Base-by-base conservation (phyloP, 1,140 invertebrate species). In the Riptortus pedestris region DNA sequence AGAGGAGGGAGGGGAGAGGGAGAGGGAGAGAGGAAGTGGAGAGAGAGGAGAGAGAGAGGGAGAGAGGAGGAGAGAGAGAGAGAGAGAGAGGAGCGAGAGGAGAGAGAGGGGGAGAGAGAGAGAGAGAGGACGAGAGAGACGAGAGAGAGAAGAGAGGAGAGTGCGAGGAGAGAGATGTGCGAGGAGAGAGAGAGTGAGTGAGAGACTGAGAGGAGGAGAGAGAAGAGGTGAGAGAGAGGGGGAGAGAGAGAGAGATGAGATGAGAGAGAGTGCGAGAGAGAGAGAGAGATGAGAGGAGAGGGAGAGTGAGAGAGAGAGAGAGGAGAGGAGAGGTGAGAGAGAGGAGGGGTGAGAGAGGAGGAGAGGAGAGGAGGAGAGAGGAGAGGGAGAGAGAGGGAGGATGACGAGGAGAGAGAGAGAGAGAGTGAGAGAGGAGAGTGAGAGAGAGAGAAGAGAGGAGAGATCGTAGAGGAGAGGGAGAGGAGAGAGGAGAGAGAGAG, bases 391-490 rank as follows among this genome's bases (percentile, higher is more conserved):
- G 14, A 38, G 31, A 38, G 31, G 31, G 31, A 5, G 31, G 31
- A 38, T 5, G 31, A 14, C 5, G 31, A 38, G 31, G 14, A 38
- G 14, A 14, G 5, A 14, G 14, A 14, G 31, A 14, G 14, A 93
- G 90, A 26, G 90, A 90, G 14, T 5, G 14, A 14, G 14, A 38
- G 14, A 14, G 14, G 31, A 38, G 31, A 38, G 31, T 7, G 31
- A 38, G 31, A 38, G 31, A 38, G 31, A 38, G 31, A 14, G 31
- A 7, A 14, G 31, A 14, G 31, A 38, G 31, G 5, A 38, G 31
- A 14, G 31, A 7, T 5, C 14, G 31, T 5, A 14, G 14, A 14
- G 14, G 31, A 7, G 31, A 38, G 31, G 14, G 31, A 7, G 31
- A 38, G 31, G 14, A 14, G 14, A 14, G 5, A 38, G 5, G 14